Evolutionary conservation across 2,797 vertebrate species (phyloP), one percentile per base, ranked within the genome.

Genomic region (Scomberomorus guttatus): DNA sequence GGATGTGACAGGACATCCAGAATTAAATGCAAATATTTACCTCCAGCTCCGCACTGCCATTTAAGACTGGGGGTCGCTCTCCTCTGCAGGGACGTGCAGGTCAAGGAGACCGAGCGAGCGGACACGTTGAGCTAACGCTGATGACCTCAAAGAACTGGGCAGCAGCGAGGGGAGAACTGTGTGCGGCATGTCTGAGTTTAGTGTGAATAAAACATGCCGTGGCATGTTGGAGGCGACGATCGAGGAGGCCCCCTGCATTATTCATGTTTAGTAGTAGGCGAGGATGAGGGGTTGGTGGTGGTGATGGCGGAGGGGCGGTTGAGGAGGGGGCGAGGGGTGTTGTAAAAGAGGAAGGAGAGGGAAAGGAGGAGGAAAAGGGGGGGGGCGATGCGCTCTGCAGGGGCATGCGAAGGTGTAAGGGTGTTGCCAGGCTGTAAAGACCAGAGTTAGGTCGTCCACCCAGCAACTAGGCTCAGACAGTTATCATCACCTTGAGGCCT

Each of bases 141-240:
- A 70, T 61, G 88, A 74, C 78, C 77, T 77, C 61, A 18, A 11
- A 25, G 80, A 82, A 75, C 29, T 7, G 75, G 79, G 66, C 75
- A 50, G 71, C 6, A 11, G 59, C 15, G 72, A 71, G 77, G 74
- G 77, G 72, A 61, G 83, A 87, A 90, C 84, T 80, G 77, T 52
- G 78, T 34, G 67, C 54, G 4, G 77, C 68, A 73, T 55, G 72
- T 85, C 88, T 88, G 89, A 90, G 84, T 87, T 77, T 62, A 34
- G 61, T 54, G 88, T 95, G 93, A 95, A 95, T 95, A 94, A 95
- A 95, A 95, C 94, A 95, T 95, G 90, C 62, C 24, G 66, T 74
- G 90, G 91, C 92, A 87, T 92, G 91, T 93, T 75, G 87, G 87
- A 87, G 81, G 87, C 82, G 83, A 90, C 86, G 80, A 82, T 88